phyloP scores from a whole-genome alignment of 1,140 invertebrate species.

The Tetraneura akinire region DNA sequence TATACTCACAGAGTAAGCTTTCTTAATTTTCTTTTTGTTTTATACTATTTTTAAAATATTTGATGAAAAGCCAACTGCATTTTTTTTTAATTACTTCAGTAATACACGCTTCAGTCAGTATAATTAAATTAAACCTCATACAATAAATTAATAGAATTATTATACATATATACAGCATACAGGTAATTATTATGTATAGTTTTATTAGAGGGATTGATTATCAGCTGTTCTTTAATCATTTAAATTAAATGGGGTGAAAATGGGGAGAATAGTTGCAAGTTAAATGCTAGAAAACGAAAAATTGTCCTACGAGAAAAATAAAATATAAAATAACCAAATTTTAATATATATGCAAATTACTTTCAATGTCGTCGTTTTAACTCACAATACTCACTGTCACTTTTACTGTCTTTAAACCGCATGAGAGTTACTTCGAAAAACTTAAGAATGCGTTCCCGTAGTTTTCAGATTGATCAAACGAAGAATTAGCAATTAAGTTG shows the following conservation, averaged over 20 bases:
- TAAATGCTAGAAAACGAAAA: not conserved
- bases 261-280: not conserved
- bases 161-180: too few species aligned
- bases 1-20: too few species aligned
- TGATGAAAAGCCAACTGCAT: too few species aligned
- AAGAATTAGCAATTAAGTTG: not conserved
- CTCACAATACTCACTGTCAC: slow-evolving; percentile 5
- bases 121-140: too few species aligned
- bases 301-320: not conserved
- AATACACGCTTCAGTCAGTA: too few species aligned
- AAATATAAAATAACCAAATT: slow-evolving; percentile 38
- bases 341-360: slow-evolving; percentile 51
- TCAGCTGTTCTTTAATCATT: slow-evolving; percentile 19
- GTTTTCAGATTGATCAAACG: slow-evolving; percentile 25
- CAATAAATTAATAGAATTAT: too few species aligned
- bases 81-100: too few species aligned
- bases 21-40: too few species aligned
- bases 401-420: not conserved
- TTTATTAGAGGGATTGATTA: too few species aligned
- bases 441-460: not conserved
- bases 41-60: too few species aligned
- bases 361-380: slow-evolving; percentile 42
- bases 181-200: too few species aligned
- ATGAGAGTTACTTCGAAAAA: not conserved
- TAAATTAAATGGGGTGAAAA: not conserved